phyloP scores from a whole-genome alignment of 1,140 invertebrate species.

The Calosoma granatense region DNA sequence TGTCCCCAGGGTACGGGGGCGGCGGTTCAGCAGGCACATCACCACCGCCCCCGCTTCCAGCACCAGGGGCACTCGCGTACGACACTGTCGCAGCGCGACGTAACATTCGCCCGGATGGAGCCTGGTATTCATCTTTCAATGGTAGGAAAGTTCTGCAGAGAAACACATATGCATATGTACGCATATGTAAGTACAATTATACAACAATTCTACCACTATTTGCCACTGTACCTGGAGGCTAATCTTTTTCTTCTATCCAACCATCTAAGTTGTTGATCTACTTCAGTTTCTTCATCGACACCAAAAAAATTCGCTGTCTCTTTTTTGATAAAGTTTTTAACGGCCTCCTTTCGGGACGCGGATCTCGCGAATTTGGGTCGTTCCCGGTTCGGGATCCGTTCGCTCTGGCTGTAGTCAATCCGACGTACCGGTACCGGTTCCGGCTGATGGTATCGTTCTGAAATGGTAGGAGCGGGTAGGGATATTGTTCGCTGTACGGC shows the following conservation, averaged over 20 bases:
- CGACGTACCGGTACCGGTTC: conserved; percentile 26
- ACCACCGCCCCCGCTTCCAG: not conserved
- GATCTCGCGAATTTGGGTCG: conserved; percentile 29
- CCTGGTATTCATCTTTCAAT: conserved; percentile 30
- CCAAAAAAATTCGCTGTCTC: conserved; percentile 73
- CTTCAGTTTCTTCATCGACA: conserved; percentile 60
- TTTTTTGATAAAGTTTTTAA: conserved; percentile 55
- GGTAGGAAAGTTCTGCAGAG: conserved; percentile 28
- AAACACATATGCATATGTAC: conserved; percentile 10
- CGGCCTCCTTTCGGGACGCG: conserved; percentile 35
- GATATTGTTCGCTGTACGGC: conserved; percentile 31
- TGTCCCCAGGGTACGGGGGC: conserved; percentile 15
- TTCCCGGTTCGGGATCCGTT: conserved; percentile 28
- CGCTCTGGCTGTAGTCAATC: conserved; percentile 28
- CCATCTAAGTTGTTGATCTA: conserved; percentile 59
- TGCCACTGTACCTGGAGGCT: conserved; percentile 56
- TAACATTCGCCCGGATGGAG: conserved; percentile 14
- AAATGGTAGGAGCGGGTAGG: conserved; percentile 30
- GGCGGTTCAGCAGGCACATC: conserved; percentile 23
- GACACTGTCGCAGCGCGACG: conserved; percentile 10
- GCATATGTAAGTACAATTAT: conserved; percentile 5
- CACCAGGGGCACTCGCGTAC: conserved; percentile 15
- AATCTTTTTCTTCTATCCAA: conserved; percentile 60
- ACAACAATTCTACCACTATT: too few relatives aligned
- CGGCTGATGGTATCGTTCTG: conserved; percentile 23